These are phyloP conservation scores for Arctocebus calabarensis DNA, from an alignment of 2,797 vertebrate species.

Conservation along the genomic window DNA sequence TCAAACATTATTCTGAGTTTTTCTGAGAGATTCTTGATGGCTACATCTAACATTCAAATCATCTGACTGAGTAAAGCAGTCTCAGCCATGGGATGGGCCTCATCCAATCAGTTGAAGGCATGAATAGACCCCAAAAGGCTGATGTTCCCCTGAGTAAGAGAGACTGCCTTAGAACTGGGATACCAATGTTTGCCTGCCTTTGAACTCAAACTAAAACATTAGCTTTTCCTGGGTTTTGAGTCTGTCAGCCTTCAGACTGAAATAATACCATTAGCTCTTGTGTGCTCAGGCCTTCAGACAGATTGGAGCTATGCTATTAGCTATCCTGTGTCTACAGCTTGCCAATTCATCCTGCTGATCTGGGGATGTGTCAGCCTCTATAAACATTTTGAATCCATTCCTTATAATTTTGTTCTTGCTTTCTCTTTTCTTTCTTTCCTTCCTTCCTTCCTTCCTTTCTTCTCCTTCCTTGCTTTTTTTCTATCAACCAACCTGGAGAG, in stretches of 20 bases:
- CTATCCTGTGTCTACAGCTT: neutral
- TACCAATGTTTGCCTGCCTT: neutral
- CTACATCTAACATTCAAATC: neutral
- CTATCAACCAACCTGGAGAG: neutral
- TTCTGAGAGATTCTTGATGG: neutral
- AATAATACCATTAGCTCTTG: neutral
- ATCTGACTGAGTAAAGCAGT: neutral
- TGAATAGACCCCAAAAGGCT: neutral
- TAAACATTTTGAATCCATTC: too few species aligned
- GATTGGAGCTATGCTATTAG: neutral
- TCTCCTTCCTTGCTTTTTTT: too few species aligned
- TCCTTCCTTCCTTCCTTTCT: too few species aligned
- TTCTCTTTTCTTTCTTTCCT: too few species aligned
- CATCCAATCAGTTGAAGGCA: neutral
- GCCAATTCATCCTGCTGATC: too few species aligned
- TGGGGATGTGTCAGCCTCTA: neutral
- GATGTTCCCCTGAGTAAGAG: neutral
- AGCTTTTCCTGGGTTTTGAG: neutral
- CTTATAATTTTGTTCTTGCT: too few species aligned
- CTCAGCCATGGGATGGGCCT: too few species aligned
- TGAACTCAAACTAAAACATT: neutral
- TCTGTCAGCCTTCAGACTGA: fast-evolving
- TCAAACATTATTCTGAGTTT: neutral
- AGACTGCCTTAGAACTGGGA: neutral
- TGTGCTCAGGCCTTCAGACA: neutral